A percentile compares a stretch with the other conserved stretches of the same genome.
Evolutionary conservation across 2,888 invertebrate species (phyloP).

Genomic region (Azorinus chamasolen): DNA sequence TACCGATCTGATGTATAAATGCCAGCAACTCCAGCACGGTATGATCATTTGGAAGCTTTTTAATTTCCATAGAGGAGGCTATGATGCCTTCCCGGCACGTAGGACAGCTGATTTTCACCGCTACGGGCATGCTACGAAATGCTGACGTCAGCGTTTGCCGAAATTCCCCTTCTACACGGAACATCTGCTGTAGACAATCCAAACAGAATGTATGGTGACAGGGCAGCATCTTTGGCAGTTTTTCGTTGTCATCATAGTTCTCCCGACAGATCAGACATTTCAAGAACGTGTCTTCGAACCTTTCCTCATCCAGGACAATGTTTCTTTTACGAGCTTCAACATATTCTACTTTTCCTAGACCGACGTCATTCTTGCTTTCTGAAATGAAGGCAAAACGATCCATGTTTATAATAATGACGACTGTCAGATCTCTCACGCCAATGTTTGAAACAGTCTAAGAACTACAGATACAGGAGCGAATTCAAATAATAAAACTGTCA

Average conservation of each 20-base stretch:
- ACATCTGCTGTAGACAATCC: conserved; percentile 84
- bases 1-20: conserved; percentile 77
- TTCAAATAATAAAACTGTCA: too few relatives aligned
- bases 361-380: conserved; percentile 30
- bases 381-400: conserved; percentile 18
- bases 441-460: too few relatives aligned
- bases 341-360: not conserved
- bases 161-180: conserved; percentile 82
- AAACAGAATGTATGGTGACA: conserved; percentile 86
- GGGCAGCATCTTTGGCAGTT: conserved; percentile 85
- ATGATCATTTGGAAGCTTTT: conserved; percentile 81
- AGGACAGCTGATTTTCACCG: conserved; percentile 82
- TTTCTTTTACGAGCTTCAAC: conserved; percentile 70
- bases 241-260: conserved; percentile 84
- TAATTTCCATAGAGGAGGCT: conserved; percentile 79
- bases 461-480: too few relatives aligned
- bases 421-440: too few relatives aligned
- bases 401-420: too few relatives aligned
- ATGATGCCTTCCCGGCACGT: conserved; percentile 80
- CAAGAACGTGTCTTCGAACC: conserved; percentile 82
- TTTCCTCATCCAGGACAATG: conserved; percentile 80
- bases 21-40: conserved; percentile 80
- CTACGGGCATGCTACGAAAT: conserved; percentile 80
- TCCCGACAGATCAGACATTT: conserved; percentile 85
- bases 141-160: conserved; percentile 80